Evolutionary conservation across 2,113 vertebrate species (phyloP), one percentile per base, ranked within the genome.

Genomic region (Sander vitreus): DNA sequence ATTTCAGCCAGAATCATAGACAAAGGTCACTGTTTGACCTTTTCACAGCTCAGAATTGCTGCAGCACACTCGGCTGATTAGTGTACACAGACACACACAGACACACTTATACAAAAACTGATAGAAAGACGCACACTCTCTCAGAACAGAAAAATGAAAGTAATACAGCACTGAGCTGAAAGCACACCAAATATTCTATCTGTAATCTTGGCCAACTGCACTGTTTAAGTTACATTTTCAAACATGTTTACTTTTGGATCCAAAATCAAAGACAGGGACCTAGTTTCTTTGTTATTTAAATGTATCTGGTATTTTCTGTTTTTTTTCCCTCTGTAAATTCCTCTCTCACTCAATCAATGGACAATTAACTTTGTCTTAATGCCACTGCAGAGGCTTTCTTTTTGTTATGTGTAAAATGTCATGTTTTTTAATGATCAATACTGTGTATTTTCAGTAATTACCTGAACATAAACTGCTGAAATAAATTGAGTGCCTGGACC

Each of bases 1-100:
- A 93, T 93, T 93, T 93, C 83, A 83, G 85, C 84, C 80, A 80
- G 86, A 92, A 93, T 93, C 90, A 91, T 86, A 91, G 83, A 86
- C 86, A 93, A 94, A 94, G 93, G 91, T 93, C 92, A 90, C 70
- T 6, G 1, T 83, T 93, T 93, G 93, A 93, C 93, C 92, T 93
- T 94, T 93, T 91, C 86, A 83, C 88, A 80, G 90, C 89, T 84
- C 87, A 50, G 78, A 90, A 80, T 88, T 74, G 91, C 89, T 10
- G 67, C 64, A 53, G 85, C 81, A 68, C 89, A 25, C 83, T 83
- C 48, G 23, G 64, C 78, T 90, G 83, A 93, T 93, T 91, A 90
- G 89, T 83, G 87, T 74, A 69, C 85, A 43, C 39, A 43, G 39
- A 43, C 39, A 80, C 80, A 64, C 30, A 55, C 50, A 70, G 5